Conservation (phyloP, 2,797 vertebrate genomes). For the Percopsis omiscomaycus region DNA sequence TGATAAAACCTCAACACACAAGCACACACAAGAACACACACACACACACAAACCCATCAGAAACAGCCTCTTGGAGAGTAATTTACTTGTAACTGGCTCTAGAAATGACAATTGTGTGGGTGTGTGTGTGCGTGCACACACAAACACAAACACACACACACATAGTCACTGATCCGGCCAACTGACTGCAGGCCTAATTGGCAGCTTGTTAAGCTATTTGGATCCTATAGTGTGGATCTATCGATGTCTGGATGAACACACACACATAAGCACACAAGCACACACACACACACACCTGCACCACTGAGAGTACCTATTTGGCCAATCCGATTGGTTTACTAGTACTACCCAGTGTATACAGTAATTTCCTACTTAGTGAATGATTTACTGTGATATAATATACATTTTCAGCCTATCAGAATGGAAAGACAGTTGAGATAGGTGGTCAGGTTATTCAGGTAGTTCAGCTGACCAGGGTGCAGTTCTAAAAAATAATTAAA, state of each 20-base stretch:
- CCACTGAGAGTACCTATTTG: constrained; percentile 2
- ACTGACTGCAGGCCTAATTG: constrained; percentile 86
- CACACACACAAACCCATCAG: constrained; percentile 4
- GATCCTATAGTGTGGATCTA: constrained; percentile 82
- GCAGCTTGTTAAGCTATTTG: constrained; percentile 88
- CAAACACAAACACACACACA: constrained; percentile 70
- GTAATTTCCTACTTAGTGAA: background rate
- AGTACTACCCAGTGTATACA: constrained; percentile 12
- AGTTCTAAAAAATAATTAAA: too few relatives aligned
- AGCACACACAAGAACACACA: constrained; percentile 3
- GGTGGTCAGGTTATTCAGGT: too few relatives aligned
- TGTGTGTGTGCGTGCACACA: constrained; percentile 40
- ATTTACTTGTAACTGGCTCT: constrained; percentile 85
- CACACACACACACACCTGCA: constrained; percentile 15
- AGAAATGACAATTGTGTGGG: constrained; percentile 82
- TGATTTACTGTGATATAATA: too few relatives aligned
- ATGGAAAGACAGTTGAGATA: too few relatives aligned
- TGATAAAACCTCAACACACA: background rate
- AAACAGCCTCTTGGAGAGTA: constrained; percentile 71
- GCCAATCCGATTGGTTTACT: constrained; percentile 9
- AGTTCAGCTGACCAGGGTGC: too few relatives aligned
- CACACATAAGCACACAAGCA: constrained; percentile 65
- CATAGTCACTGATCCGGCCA: constrained; percentile 83
- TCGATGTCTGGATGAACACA: constrained; percentile 84
- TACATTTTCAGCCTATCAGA: too few relatives aligned